Evolutionary conservation across 2,113 vertebrate species (phyloP).

Genomic region (Chaetorhynchus papuensis): DNA sequence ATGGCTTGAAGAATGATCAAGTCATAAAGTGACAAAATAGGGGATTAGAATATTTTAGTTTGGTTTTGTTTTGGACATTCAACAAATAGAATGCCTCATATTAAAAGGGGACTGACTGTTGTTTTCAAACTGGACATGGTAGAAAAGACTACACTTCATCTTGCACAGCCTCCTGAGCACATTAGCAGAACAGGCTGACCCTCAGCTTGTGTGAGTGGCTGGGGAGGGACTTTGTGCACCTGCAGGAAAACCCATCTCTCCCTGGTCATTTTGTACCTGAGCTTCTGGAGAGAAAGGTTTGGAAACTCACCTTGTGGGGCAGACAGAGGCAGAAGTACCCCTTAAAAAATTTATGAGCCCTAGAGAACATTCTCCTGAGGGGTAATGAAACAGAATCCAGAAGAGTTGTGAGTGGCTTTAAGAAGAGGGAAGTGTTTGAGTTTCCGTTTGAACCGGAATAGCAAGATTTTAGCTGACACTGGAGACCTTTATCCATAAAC

Average conservation of each 20-base stretch:
- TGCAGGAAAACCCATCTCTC: accelerated
- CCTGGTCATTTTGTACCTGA: not conserved
- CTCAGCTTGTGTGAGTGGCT: not conserved
- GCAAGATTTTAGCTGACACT: not conserved
- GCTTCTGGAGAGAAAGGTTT: not conserved
- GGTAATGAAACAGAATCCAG: not conserved
- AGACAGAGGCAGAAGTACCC: not conserved
- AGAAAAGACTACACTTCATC: not conserved
- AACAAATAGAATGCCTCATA: not conserved
- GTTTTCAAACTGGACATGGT: not conserved
- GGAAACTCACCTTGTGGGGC: not conserved
- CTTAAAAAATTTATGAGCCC: not conserved
- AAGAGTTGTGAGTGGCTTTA: not conserved
- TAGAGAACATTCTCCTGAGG: not conserved
- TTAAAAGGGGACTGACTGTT: not conserved
- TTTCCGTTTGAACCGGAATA: not conserved
- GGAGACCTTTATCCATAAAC: not conserved
- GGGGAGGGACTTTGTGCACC: not conserved
- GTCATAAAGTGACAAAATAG: not conserved
- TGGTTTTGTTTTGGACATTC: not conserved
- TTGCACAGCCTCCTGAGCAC: not conserved
- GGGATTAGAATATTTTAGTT: not conserved
- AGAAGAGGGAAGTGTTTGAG: not conserved
- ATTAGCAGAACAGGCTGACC: not conserved
- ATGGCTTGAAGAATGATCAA: not conserved